Evolutionary conservation across 1,140 invertebrate species (phyloP).

Genomic region (Theocolax elegans): DNA sequence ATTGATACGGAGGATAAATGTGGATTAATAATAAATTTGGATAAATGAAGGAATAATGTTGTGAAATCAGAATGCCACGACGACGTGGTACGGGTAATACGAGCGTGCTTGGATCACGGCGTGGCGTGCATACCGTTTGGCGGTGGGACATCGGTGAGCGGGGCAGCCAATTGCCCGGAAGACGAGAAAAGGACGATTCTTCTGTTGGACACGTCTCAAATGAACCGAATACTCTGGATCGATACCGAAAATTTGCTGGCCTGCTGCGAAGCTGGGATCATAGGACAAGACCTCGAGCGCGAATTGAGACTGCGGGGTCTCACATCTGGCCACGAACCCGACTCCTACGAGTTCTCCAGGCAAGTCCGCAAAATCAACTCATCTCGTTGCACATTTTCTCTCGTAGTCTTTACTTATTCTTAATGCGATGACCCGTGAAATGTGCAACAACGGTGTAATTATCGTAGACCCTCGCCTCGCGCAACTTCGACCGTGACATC

Average conservation of each 20-base stretch:
- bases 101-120: slow-evolving; percentile 78
- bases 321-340: slow-evolving; percentile 94
- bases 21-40: too few relatives aligned
- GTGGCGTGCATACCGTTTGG: slow-evolving; percentile 95
- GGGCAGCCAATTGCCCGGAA: slow-evolving; percentile 86
- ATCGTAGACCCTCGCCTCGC: too few relatives aligned
- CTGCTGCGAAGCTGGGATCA: slow-evolving; percentile 89
- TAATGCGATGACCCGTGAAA: too few relatives aligned
- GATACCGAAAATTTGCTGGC: slow-evolving; percentile 89
- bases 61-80: slow-evolving; percentile 80
- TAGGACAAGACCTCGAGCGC: slow-evolving; percentile 92
- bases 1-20: too few relatives aligned
- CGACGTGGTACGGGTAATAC: slow-evolving; percentile 85
- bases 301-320: slow-evolving; percentile 77
- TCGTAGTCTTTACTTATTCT: too few relatives aligned
- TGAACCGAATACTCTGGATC: slow-evolving; percentile 96
- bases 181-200: slow-evolving; percentile 87
- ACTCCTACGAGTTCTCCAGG: slow-evolving; percentile 96
- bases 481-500: too few relatives aligned
- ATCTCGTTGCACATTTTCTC: too few relatives aligned
- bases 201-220: slow-evolving; percentile 93
- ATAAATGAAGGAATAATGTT: too few relatives aligned
- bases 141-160: slow-evolving; percentile 95
- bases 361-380: too few relatives aligned
- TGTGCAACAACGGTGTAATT: too few relatives aligned